Percentiles rank a stretch among this genome's conserved stretches.
Conservation (phyloP, 2,888 invertebrate genomes). For the Muschampia plurimacula region DNA sequence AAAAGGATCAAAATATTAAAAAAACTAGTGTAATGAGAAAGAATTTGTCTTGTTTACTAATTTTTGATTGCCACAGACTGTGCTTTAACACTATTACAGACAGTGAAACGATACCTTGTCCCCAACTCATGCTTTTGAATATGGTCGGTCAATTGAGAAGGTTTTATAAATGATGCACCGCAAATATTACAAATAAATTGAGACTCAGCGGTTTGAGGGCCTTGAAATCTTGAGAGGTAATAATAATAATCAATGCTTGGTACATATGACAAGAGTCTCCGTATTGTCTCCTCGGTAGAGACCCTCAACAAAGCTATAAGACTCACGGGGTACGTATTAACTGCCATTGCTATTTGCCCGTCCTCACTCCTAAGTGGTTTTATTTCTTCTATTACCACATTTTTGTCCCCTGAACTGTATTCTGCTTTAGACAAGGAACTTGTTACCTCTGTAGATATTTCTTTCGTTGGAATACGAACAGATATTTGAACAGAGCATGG, state of each 20-base stretch:
- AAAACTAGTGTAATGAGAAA: too few relatives aligned
- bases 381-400: constrained; percentile 47
- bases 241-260: constrained; percentile 60
- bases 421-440: constrained; percentile 53
- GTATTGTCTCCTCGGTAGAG: constrained; percentile 66
- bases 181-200: constrained; percentile 71
- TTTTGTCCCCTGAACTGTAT: constrained; percentile 35
- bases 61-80: too few relatives aligned
- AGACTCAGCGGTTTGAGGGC: constrained; percentile 44
- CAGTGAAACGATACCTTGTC: constrained; percentile 55
- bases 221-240: constrained; percentile 55
- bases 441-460: constrained; percentile 64
- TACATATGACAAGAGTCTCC: constrained; percentile 63
- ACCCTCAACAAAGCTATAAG: constrained; percentile 62
- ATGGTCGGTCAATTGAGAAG: constrained; percentile 67
- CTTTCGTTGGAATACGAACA: constrained; percentile 65
- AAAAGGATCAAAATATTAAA: background rate
- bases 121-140: constrained; percentile 64
- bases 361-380: constrained; percentile 11
- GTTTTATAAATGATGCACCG: constrained; percentile 61
- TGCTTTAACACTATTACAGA: background rate
- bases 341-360: constrained; percentile 60
- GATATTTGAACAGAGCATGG: constrained; percentile 55
- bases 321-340: constrained; percentile 76
- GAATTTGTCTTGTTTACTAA: too few relatives aligned